Percentiles rank a stretch among this genome's conserved stretches.
Evolutionary conservation across 2,888 invertebrate species (phyloP).

Genomic region (Crocallis elinguaria): DNA sequence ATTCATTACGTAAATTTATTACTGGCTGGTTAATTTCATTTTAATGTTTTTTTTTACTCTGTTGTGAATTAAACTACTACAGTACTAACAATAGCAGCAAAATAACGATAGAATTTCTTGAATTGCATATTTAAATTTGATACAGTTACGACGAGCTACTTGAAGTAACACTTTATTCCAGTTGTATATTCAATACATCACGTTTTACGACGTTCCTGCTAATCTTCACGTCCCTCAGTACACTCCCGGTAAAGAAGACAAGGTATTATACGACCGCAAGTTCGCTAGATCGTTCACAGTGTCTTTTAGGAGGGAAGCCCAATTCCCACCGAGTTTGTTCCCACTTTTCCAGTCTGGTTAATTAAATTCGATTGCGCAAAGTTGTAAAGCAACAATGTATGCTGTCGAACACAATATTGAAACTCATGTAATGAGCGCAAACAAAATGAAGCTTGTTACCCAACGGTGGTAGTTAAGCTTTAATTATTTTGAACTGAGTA

Average conservation of each 20-base stretch:
- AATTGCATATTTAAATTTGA: too few relatives aligned
- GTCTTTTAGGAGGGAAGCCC: slow-evolving; percentile 64
- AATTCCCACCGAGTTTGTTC: slow-evolving; percentile 47
- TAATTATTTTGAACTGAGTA: slow-evolving; percentile 12
- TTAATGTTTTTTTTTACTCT: too few relatives aligned
- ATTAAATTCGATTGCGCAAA: slow-evolving; percentile 59
- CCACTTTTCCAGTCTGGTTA: slow-evolving; percentile 57
- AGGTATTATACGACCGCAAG: slow-evolving; percentile 67
- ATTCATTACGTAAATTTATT: too few relatives aligned
- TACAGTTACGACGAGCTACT: too few relatives aligned
- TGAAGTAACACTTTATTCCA: too few relatives aligned
- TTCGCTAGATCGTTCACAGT: slow-evolving; percentile 67
- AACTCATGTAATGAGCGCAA: slow-evolving; percentile 26
- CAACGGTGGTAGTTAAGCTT: slow-evolving; percentile 15
- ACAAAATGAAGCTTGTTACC: slow-evolving; percentile 16
- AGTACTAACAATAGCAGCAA: too few relatives aligned
- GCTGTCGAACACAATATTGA: slow-evolving; percentile 27
- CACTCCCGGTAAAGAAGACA: slow-evolving; percentile 45
- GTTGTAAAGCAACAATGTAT: slow-evolving; percentile 43
- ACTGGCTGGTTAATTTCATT: too few relatives aligned
- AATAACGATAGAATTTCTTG: too few relatives aligned
- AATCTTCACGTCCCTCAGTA: slow-evolving; percentile 19
- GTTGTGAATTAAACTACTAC: too few relatives aligned
- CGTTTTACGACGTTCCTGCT: neutral
- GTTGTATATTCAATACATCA: too few relatives aligned